Percentiles rank a stretch among this genome's conserved stretches.
These are phyloP conservation scores for Dipus sagitta DNA, from an alignment of 2,797 vertebrate genomes.

Conservation along the genomic window DNA sequence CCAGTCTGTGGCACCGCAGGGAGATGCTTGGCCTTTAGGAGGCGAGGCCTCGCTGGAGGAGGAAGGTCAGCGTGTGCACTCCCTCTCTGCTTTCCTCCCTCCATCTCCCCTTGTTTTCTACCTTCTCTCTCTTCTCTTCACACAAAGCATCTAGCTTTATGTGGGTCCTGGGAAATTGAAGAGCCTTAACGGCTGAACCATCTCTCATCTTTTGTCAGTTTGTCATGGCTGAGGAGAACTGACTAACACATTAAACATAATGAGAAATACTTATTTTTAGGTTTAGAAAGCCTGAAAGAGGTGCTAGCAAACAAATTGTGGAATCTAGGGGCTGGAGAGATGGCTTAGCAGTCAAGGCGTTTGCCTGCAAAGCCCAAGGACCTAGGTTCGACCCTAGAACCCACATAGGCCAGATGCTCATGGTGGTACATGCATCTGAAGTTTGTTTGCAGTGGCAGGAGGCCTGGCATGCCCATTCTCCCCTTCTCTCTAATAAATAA, in stretches of 20 bases:
- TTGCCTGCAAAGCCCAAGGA: no score
- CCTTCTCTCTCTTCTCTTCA: not conserved
- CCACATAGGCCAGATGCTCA: no score
- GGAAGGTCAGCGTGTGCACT: not conserved
- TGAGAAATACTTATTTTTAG: conserved; percentile 35
- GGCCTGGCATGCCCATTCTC: no score
- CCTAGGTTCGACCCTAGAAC: no score
- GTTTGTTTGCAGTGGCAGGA: no score
- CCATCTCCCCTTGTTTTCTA: not conserved
- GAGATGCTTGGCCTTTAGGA: not conserved
- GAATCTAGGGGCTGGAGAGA: no score
- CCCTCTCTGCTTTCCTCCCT: not conserved
- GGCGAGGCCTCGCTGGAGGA: not conserved
- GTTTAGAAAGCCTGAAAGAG: conserved; percentile 22
- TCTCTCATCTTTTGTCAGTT: not conserved
- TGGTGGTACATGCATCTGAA: no score
- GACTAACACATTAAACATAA: not conserved
- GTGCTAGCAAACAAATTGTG: not conserved
- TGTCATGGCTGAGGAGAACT: not conserved
- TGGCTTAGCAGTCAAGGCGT: no score
- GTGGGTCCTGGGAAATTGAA: no score
- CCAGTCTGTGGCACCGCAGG: not conserved
- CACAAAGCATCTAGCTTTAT: no score
- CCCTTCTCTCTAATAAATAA: no score
- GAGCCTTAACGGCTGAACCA: no score